Base-by-base conservation (phyloP, 2,888 invertebrate genomes). In the Cyrtodaria siliqua region DNA sequence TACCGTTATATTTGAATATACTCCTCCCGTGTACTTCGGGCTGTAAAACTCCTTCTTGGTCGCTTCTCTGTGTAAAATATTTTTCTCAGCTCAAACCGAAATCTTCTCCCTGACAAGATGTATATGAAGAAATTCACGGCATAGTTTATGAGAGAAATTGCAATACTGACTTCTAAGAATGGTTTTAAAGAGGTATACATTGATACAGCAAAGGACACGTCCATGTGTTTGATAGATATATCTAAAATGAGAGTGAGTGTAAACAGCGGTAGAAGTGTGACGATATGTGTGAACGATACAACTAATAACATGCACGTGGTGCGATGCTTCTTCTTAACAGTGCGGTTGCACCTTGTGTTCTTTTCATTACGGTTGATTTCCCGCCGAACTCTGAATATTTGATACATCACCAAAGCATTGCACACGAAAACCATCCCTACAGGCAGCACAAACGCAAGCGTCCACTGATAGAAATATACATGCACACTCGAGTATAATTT, bases 71-170 rank as follows among this genome's bases (percentile, higher is more conserved):
- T 64, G 40, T n/a, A 26, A 42, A 86, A 84, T 27, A 88, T 73
- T 20, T 78, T 70, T 33, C 69, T 73, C 50, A 90, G 74, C 59
- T 88, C 89, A 55, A 70, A 78, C 9, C 90, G 71, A 67, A 90
- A 90, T 29, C 85, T 83, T 23, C 84, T 82, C 0, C 89, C 90
- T n/a, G 87, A 89, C 52, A 91, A 68, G 24, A 90, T 84, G 60
- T 91, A 90, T 20, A 90, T 89, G 68, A 87, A 90, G 78, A 91
- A 91, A 63, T 91, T 91, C 6, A 76, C 72, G 14, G 81, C 87
- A 69, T 89, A 91, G 64, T 90, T 91, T 0, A 89, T 14, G 20
- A 86, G 83, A 0, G 88, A 88, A 9, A 90, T 33, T 0, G 87
- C 77, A 24, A 86, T 84, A 24, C 86, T 72, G 2, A 88, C 40